Evolutionary conservation across 1,140 invertebrate species (phyloP).

Genomic region (Apocrypta bakeri): DNA sequence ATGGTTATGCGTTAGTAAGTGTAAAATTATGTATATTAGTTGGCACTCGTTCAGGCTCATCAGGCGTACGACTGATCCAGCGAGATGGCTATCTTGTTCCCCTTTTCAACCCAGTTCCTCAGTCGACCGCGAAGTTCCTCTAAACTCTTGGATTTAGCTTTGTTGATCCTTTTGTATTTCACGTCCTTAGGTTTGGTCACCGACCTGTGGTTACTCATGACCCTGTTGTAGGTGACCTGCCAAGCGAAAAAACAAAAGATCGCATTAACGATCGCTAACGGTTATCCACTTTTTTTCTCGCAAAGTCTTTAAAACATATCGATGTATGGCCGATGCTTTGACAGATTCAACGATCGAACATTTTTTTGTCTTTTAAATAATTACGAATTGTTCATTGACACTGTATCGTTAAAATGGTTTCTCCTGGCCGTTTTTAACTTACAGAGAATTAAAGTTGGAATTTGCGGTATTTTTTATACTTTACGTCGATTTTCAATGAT

Average conservation of each 20-base stretch:
- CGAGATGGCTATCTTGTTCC: constrained; percentile 79
- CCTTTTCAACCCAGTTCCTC: constrained; percentile 89
- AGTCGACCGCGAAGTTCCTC: constrained; percentile 88
- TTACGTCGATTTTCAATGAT: too few species aligned
- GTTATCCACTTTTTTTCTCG: too few species aligned
- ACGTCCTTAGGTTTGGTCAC: constrained; percentile 93
- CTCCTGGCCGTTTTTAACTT: too few species aligned
- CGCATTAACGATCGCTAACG: background rate
- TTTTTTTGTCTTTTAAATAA: too few species aligned
- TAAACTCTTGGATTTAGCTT: constrained; percentile 90
- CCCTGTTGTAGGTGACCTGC: constrained; percentile 87
- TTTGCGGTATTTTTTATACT: too few species aligned
- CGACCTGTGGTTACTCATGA: constrained; percentile 91
- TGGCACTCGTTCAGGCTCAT: constrained; percentile 46
- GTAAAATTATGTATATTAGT: background rate
- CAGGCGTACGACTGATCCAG: constrained; percentile 72
- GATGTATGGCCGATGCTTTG: too few species aligned
- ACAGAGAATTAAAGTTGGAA: too few species aligned
- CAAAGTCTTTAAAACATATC: too few species aligned
- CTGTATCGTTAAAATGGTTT: too few species aligned
- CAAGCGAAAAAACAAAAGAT: constrained; percentile 43
- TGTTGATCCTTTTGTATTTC: constrained; percentile 92
- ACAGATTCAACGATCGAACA: too few species aligned
- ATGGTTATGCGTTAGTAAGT: too few species aligned
- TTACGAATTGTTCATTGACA: too few species aligned